Conservation (phyloP, 2,797 vertebrate species). For the Gallinago stenura region DNA sequence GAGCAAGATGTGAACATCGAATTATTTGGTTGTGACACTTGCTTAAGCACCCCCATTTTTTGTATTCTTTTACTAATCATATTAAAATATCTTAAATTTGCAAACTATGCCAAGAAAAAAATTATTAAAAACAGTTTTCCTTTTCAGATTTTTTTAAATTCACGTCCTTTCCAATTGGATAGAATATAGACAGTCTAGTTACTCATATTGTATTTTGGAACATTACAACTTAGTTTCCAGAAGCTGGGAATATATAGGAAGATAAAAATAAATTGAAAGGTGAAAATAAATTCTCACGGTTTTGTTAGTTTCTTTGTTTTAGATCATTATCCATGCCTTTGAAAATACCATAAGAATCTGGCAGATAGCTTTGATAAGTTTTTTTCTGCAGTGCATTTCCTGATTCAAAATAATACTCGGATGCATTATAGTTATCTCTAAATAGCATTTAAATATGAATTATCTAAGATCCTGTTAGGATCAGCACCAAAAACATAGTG, state of each 20-base stretch:
- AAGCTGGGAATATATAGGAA: neutral
- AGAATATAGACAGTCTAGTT: neutral
- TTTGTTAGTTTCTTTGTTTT: neutral
- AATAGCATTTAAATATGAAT: neutral
- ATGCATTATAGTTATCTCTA: neutral
- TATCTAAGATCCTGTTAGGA: neutral
- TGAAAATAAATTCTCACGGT: neutral
- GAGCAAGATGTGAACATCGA: neutral
- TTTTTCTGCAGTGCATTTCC: neutral
- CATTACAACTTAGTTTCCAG: neutral
- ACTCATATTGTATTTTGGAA: neutral
- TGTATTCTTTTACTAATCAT: neutral
- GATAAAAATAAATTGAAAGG: neutral
- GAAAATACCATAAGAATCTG: neutral
- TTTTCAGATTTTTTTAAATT: neutral
- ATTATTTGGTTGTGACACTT: neutral
- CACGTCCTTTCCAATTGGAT: neutral
- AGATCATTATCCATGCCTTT: neutral
- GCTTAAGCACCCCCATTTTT: neutral
- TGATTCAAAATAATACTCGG: neutral
- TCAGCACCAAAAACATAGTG: neutral
- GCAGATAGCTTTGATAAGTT: neutral
- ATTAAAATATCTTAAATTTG: neutral
- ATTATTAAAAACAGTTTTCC: neutral
- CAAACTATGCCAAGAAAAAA: neutral